Conservation (phyloP, 2,113 vertebrate species). For the Pluvianellus socialis region DNA sequence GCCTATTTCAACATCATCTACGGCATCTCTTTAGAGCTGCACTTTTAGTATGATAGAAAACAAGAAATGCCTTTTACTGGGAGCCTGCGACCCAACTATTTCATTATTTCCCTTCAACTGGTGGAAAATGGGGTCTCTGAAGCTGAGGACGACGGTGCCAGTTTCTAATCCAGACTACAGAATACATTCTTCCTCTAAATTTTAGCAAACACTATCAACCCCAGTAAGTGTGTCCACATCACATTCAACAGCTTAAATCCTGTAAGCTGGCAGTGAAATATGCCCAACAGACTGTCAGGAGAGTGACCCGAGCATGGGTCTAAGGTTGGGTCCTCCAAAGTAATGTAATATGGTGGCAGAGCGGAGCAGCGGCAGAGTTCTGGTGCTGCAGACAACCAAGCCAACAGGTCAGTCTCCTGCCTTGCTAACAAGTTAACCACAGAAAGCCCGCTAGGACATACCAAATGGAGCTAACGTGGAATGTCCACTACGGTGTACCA, state of each 20-base stretch:
- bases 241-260: neutral
- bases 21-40: neutral
- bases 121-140: neutral
- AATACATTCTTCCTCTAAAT: neutral
- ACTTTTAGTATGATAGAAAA: neutral
- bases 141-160: neutral
- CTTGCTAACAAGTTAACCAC: rapidly evolving
- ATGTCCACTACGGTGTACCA: too few relatives aligned
- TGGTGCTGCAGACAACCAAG: neutral
- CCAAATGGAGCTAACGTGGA: too few relatives aligned
- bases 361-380: neutral
- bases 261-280: neutral
- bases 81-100: neutral
- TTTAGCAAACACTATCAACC: neutral
- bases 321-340: neutral
- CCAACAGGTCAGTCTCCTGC: neutral
- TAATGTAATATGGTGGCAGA: neutral
- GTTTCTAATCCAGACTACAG: neutral
- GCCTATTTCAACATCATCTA: neutral
- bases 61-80: neutral
- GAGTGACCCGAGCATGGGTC: neutral
- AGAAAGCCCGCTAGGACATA: neutral
- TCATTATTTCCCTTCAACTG: neutral
- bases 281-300: neutral
- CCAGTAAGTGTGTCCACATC: neutral